Evolutionary conservation across 1,140 invertebrate species (phyloP).

Genomic region (Drosophila sechellia): DNA sequence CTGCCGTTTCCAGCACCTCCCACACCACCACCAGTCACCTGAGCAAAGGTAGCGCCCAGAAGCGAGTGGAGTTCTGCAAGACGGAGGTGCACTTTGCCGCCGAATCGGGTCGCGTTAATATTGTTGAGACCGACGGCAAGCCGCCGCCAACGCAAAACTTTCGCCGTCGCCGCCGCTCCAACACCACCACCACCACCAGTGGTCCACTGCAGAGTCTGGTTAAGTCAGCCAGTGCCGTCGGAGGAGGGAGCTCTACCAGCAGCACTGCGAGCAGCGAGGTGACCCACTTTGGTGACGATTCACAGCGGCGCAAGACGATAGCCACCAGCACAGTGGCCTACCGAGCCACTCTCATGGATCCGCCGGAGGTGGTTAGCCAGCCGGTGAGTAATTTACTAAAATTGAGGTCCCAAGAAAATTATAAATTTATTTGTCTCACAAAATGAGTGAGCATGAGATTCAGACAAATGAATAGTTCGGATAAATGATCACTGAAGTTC

Average conservation of each 20-base stretch:
- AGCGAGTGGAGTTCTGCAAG: conserved; percentile 93
- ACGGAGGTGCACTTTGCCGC: conserved; percentile 94
- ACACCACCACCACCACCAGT: conserved; percentile 85
- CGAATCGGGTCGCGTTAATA: conserved; percentile 92
- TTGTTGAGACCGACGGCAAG: conserved; percentile 94
- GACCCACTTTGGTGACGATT: conserved; percentile 74
- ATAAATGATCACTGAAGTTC: no score
- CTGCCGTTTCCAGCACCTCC: conserved; percentile 55
- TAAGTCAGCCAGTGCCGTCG: conserved; percentile 60
- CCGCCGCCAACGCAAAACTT: conserved; percentile 92
- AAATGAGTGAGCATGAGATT: no score
- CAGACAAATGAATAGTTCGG: no score
- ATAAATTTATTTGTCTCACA: no score
- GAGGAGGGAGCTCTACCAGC: conserved; percentile 8
- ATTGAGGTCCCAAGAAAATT: no score
- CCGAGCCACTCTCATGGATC: conserved; percentile 70
- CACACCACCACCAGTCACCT: conserved; percentile 68
- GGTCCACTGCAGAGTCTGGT: conserved; percentile 75
- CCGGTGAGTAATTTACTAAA: conserved; percentile 17
- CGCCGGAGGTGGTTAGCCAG: conserved; percentile 61
- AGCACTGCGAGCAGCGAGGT: conserved; percentile 40
- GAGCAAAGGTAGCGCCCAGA: conserved; percentile 81
- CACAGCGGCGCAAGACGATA: conserved; percentile 49
- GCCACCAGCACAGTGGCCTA: conserved; percentile 72
- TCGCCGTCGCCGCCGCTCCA: conserved; percentile 87